Percentiles rank a stretch among this genome's conserved stretches.
These are phyloP conservation scores for Lipophrys pholis DNA, from an alignment of 2,113 vertebrate species.

Conservation along the genomic window DNA sequence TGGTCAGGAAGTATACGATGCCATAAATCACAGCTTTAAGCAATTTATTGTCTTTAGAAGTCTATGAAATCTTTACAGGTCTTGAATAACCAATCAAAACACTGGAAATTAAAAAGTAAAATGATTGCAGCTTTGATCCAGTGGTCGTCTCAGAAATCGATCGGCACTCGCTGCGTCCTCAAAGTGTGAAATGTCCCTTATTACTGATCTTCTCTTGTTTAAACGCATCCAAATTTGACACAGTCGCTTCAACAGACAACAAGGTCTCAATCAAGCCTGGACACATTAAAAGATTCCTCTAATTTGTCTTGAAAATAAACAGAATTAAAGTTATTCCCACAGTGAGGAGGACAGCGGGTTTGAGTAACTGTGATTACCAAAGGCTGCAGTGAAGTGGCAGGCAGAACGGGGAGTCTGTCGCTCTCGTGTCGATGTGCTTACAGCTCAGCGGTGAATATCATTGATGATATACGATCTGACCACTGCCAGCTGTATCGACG, in stretches of 20 bases:
- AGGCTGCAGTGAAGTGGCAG: neutral
- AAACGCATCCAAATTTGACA: neutral
- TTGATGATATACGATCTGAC: constrained; percentile 25
- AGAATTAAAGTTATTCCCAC: neutral
- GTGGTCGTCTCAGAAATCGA: neutral
- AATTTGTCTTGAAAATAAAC: constrained; percentile 5
- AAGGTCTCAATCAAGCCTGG: neutral
- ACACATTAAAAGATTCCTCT: neutral
- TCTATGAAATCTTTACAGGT: too few species aligned
- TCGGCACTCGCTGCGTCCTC: neutral
- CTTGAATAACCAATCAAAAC: too few species aligned
- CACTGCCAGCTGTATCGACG: constrained; percentile 30
- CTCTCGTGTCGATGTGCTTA: neutral
- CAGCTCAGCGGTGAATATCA: neutral
- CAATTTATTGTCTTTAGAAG: too few species aligned
- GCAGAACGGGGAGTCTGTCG: neutral
- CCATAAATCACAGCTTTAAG: too few species aligned
- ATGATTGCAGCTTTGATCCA: neutral
- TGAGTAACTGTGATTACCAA: neutral
- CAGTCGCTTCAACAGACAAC: neutral
- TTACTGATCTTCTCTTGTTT: neutral
- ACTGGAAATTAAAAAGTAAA: too few species aligned
- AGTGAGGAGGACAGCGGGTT: neutral
- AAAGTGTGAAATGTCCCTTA: neutral
- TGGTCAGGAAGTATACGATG: too few species aligned